A percentile compares a stretch with the other conserved stretches of the same genome.
phyloP scores from a whole-genome alignment of 2,113 vertebrate genomes.

The Podocnemis expansa region DNA sequence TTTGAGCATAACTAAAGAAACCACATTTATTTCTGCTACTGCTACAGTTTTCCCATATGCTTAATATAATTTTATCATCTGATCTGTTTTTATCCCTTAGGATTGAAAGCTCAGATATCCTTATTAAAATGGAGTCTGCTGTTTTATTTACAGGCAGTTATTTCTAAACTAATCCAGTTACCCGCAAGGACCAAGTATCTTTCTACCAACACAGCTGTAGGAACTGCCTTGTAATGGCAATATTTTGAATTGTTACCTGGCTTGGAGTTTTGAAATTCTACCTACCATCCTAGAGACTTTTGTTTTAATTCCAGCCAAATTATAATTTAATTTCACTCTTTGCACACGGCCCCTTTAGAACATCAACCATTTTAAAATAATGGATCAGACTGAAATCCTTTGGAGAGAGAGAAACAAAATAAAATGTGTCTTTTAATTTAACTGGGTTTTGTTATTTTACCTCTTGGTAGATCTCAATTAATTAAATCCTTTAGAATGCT shows the following conservation, averaged over 20 bases:
- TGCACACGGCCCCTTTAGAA: not conserved
- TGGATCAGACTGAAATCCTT: not conserved
- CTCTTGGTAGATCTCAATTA: not conserved
- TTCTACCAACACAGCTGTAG: not conserved
- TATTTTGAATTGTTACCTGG: not conserved
- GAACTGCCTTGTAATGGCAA: not conserved
- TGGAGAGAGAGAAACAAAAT: not conserved
- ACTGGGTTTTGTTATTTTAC: conserved; percentile 9
- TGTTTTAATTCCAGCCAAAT: not conserved
- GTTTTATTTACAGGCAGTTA: not conserved
- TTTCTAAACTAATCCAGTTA: not conserved
- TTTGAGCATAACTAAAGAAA: not conserved
- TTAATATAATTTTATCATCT: not conserved
- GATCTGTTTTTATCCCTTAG: not conserved
- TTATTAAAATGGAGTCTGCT: not conserved
- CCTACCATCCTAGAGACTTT: not conserved
- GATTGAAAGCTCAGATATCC: not conserved
- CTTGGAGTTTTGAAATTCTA: not conserved
- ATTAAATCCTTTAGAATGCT: conserved; percentile 9
- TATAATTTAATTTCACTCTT: not conserved
- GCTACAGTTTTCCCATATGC: not conserved
- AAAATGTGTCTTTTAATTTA: not conserved
- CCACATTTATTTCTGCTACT: not conserved
- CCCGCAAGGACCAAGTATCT: not conserved
- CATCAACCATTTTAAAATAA: not conserved